These are phyloP conservation scores for Thamnophis sirtalis DNA, from an alignment of 2,113 vertebrate species.

Conservation along the genomic window DNA sequence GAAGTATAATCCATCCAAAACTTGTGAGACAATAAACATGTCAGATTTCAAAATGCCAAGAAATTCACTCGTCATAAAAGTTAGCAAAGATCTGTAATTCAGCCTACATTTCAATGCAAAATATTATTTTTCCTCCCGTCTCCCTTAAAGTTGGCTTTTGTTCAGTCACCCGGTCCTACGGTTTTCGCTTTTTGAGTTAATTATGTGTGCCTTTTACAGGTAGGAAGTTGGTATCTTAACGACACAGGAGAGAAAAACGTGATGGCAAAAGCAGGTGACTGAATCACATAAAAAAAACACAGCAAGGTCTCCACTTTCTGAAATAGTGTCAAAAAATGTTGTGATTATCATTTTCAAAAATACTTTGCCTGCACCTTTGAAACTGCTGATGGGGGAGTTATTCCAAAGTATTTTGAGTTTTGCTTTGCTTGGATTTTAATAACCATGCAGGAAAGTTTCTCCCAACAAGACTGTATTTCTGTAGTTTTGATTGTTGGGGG, in stretches of 20 bases:
- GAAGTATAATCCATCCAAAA: neutral
- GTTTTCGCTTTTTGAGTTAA: neutral
- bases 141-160: neutral
- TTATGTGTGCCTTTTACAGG: neutral
- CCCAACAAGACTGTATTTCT: slow-evolving; percentile 7
- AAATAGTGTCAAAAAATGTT: neutral
- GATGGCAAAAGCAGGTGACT: neutral
- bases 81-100: neutral
- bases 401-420: neutral
- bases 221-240: neutral
- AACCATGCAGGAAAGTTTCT: slow-evolving; percentile 17
- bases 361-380: neutral
- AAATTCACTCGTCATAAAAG: neutral
- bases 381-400: neutral
- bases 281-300: neutral
- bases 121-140: neutral
- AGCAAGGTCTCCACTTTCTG: neutral
- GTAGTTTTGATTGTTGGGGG: neutral
- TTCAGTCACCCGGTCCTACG: neutral
- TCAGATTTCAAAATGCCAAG: neutral
- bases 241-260: accelerated
- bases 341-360: slow-evolving; percentile 6
- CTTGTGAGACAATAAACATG: neutral
- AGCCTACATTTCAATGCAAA: neutral
- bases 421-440: slow-evolving; percentile 15